Conservation (phyloP, 2,113 vertebrate species). For the Oriolus oriolus region DNA sequence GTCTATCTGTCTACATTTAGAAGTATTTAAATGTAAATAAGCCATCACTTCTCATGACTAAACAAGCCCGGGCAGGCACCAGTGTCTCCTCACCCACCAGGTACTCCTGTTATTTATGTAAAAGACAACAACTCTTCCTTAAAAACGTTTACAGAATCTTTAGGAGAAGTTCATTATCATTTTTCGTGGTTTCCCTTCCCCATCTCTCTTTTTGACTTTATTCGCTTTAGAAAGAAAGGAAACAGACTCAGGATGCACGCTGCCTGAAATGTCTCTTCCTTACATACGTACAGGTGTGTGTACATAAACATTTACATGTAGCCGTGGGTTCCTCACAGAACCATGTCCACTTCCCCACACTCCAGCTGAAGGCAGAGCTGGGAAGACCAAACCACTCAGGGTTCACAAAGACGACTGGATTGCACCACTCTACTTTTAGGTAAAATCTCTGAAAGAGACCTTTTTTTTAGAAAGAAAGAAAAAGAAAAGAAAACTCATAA, state of each 20-base stretch:
- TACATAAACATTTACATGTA: accelerated
- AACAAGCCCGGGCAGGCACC: accelerated
- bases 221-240: background rate
- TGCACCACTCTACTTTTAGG: background rate
- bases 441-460: background rate
- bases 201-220: background rate
- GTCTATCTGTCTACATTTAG: no score
- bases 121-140: background rate
- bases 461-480: background rate
- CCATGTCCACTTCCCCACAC: accelerated
- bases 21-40: background rate
- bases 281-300: accelerated
- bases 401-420: background rate
- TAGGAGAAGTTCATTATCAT: background rate
- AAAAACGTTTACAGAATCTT: background rate
- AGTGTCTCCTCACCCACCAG: accelerated
- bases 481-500: background rate
- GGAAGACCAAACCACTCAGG: accelerated
- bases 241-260: accelerated
- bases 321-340: background rate
- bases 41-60: background rate
- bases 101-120: background rate
- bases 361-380: accelerated
- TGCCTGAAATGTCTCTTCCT: background rate
- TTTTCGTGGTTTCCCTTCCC: background rate